Conservation (phyloP, 2,888 invertebrate genomes). For the Aradus depressus region DNA sequence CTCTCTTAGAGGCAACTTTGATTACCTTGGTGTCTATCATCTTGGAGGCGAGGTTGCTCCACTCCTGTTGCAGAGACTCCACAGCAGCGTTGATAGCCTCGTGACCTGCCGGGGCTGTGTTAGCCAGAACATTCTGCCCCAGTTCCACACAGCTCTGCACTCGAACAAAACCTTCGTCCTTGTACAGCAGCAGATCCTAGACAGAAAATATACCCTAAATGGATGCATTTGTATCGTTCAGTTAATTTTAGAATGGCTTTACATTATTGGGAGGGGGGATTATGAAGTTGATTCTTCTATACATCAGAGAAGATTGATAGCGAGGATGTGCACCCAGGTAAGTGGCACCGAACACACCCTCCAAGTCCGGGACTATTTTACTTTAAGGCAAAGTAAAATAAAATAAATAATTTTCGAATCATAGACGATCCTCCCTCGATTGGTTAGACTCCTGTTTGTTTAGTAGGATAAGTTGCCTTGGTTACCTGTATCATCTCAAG, state of each 20-base stretch:
- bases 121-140: slow-evolving; percentile 81
- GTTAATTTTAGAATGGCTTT: background rate
- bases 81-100: slow-evolving; percentile 73
- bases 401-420: no score
- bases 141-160: slow-evolving; percentile 81
- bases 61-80: slow-evolving; percentile 73
- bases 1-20: background rate
- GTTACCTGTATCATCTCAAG: slow-evolving; percentile 56
- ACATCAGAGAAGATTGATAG: no score
- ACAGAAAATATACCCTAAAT: background rate
- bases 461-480: no score
- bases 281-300: no score
- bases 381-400: background rate
- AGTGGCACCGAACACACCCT: no score
- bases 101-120: slow-evolving; percentile 81
- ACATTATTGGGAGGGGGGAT: background rate
- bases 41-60: slow-evolving; percentile 75
- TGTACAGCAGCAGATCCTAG: slow-evolving; percentile 73
- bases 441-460: no score
- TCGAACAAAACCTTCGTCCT: slow-evolving; percentile 84
- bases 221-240: background rate
- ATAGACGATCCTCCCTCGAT: no score
- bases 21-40: slow-evolving; percentile 75
- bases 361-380: background rate
- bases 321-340: no score